Base-by-base conservation (phyloP, 2,797 vertebrate species). In the Sebastes trivittatus region DNA sequence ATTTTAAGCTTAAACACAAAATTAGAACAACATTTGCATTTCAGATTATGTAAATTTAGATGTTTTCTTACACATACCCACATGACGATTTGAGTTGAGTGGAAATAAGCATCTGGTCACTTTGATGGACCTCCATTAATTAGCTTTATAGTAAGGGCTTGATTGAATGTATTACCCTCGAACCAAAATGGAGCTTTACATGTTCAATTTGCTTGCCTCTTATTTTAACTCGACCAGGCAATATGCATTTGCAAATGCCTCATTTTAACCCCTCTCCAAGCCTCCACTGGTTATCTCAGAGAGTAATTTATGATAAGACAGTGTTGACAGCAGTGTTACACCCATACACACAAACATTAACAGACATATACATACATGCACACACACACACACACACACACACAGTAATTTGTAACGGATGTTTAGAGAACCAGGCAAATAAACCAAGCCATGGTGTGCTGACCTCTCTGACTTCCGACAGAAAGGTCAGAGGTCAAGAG, bases 401-500 rank as follows among this genome's bases (percentile, higher is more conserved):
- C 23, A 66, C 49, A 7, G 73, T 77, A 68, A 80, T 87, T 75
- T 78, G 54, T 55, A 62, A 42, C 27, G 85, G 84, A 91, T 89
- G 90, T 89, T 92, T 91, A 76, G 88, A 90, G 74, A 86, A 79
- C 59, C 11, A 69, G 71, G 30, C 30, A 89, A 90, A 81, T 82
- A 89, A 84, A 88, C 79, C 70, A 65, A 52, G 4, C 52, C 7
- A 5, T 0, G 36, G 66, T 46, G 29, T 38, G 59, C 67, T 82
- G 83, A 88, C 82, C 89, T 82, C 55, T 67, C 8, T 72, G 82
- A 80, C 87, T 78, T 49, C 73, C 11, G 46, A 30, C 67, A 67
- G n/a, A 56, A 66, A 66, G 86, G 87, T 91, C 86, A 86, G 60
- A 86, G 67, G 82, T 91, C 84, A 90, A 67, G 20, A 78, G 76